phyloP scores from a whole-genome alignment of 2,797 vertebrate genomes.

The Hydrophis major region DNA sequence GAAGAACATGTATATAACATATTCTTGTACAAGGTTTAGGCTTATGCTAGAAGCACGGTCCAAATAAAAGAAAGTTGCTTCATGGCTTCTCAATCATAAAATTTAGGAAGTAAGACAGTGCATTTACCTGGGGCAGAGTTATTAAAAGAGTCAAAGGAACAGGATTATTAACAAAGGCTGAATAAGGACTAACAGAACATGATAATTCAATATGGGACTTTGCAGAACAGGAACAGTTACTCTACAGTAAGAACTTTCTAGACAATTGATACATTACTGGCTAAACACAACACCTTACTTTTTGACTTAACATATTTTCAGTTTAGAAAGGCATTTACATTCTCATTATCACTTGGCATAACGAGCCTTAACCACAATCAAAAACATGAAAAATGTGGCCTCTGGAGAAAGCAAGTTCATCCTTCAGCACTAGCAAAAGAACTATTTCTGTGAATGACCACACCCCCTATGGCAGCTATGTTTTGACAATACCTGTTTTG shows the following conservation, averaged over 20 bases:
- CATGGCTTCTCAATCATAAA: background rate
- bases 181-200: background rate
- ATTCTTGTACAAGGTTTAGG: too few relatives aligned
- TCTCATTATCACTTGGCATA: background rate
- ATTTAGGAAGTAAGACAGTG: background rate
- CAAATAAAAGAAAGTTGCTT: background rate
- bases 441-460: background rate
- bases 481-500: background rate
- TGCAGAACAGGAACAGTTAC: background rate
- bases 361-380: background rate
- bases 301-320: background rate
- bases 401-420: background rate
- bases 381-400: background rate
- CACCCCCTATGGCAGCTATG: background rate
- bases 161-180: background rate
- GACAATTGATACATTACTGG: background rate
- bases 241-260: background rate
- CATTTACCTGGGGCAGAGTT: background rate
- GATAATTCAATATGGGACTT: background rate
- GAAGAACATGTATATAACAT: background rate
- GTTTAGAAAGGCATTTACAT: background rate
- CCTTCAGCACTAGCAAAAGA: background rate
- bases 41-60: background rate
- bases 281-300: background rate
- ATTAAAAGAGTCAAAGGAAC: background rate